Percentiles rank a stretch among this genome's conserved stretches.
phyloP scores from a whole-genome alignment of 2,113 vertebrate species.

The Megaptera novaeangliae region DNA sequence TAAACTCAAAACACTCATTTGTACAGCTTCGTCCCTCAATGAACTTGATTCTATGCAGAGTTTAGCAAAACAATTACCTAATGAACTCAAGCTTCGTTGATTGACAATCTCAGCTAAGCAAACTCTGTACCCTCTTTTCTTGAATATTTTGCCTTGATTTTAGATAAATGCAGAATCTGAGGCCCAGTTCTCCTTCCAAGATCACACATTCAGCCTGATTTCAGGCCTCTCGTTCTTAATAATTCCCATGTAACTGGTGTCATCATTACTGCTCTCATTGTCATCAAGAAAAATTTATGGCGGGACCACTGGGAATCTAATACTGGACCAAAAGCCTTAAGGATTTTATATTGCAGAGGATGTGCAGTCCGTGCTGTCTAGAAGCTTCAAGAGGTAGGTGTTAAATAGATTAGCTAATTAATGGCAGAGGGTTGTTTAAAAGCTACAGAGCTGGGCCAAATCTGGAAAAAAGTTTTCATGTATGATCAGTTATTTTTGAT shows the following conservation, averaged over 20 bases:
- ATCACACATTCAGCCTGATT: not conserved
- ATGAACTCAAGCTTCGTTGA: not conserved
- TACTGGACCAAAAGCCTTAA: not conserved
- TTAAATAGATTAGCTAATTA: conserved; percentile 5
- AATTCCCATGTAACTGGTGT: not conserved
- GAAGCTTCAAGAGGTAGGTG: not conserved
- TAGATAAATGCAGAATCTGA: not conserved
- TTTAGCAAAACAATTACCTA: conserved; percentile 18
- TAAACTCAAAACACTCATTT: not conserved
- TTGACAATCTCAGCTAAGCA: not conserved
- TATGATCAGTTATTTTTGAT: conserved; percentile 61
- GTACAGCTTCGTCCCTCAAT: not conserved
- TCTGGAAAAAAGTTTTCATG: not conserved
- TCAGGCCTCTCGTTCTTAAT: not conserved
- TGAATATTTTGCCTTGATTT: conserved; percentile 7
- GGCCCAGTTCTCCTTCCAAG: not conserved
- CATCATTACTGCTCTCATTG: not conserved
- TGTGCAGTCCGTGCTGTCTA: not conserved
- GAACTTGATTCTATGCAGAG: not conserved
- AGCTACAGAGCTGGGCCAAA: not conserved
- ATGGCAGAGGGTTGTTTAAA: not conserved
- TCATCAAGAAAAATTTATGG: conserved; percentile 22
- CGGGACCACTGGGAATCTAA: not conserved
- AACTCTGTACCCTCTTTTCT: not conserved
- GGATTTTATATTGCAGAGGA: not conserved